phyloP scores from a whole-genome alignment of 2,888 invertebrate species.

The Mesoligia furuncula region DNA sequence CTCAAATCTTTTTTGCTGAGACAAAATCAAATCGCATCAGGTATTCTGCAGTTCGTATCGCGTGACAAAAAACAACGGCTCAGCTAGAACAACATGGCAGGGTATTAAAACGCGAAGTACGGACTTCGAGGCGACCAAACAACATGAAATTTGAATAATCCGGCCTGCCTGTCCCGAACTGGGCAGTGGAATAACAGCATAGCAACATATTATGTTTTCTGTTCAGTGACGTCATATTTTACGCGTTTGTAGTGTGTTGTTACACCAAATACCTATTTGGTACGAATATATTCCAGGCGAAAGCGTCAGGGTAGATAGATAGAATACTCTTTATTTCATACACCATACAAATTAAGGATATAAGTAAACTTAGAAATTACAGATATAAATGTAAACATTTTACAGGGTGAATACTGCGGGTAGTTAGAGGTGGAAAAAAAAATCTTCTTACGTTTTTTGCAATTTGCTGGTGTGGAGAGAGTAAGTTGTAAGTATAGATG shows the following conservation, averaged over 20 bases:
- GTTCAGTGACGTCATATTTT: slow-evolving; percentile 36
- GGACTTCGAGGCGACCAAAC: slow-evolving; percentile 67
- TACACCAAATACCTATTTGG: slow-evolving; percentile 2
- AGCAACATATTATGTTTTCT: slow-evolving; percentile 53
- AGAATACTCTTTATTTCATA: not conserved
- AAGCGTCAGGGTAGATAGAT: not conserved
- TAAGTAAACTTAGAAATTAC: no score
- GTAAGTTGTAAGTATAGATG: not conserved
- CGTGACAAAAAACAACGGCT: slow-evolving; percentile 57
- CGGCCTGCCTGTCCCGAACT: slow-evolving; percentile 57
- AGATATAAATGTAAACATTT: no score
- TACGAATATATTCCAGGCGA: not conserved
- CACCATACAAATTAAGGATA: not conserved
- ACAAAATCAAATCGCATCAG: slow-evolving; percentile 45
- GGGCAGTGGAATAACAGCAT: slow-evolving; percentile 68
- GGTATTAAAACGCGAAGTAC: slow-evolving; percentile 74
- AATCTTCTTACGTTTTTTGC: not conserved
- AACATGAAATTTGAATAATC: slow-evolving; percentile 83
- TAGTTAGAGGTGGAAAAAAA: not conserved
- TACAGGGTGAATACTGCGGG: not conserved
- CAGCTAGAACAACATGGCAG: slow-evolving; percentile 56
- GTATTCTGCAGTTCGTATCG: slow-evolving; percentile 46
- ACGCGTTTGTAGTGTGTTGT: not conserved
- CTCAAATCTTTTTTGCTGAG: slow-evolving; percentile 11
- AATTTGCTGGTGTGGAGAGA: no score